Base-by-base conservation (phyloP, 2,797 vertebrate species). In the Rhinophrynus dorsalis region DNA sequence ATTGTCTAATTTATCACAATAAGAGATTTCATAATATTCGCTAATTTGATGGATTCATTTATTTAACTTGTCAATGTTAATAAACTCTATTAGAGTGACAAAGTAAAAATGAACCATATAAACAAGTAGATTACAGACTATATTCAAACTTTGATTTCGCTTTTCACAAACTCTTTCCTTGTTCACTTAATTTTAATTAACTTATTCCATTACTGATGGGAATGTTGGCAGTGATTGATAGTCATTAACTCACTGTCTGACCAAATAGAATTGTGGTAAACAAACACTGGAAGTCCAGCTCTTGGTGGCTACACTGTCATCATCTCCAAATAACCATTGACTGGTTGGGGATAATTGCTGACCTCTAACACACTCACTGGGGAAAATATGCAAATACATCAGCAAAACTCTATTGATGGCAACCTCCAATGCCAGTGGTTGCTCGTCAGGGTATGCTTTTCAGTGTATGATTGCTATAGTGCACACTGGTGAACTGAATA, bases 41-140 rank as follows among this genome's bases (percentile, higher is more conserved):
- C 79, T 84, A 86, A 78, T 68, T 86, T 88, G 86, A 86, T 88
- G 82, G 85, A 84, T 88, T 89, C 74, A 88, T 89, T 86, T 88
- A 87, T 87, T 90, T 87, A 85, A 83, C 78, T 81, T 87, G 83
- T 85, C 88, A 86, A 61, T 82, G 81, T 83, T 89, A 89, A 89
- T 91, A 88, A 84, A 52, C 77, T 74, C 81, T 82, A 87, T 81
- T 81, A 83, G 3, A 48, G 82, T 74, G 54, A 84, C 81, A 74
- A 83, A 83, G 78, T 82, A 82, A 75, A 58, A 85, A 84, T 78
- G 61, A 58, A 57, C 38, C 0, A 0, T 37, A 78, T 68, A 58
- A 77, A 74, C 10, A 33, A 80, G 74, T 24, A 80, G 67, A 78
- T 76, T 75, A 78, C 79, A 12, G 82, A 55, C 13, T 74, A 55